Evolutionary conservation across 92 coral and sea anemone species (phyloP).

Genomic region (Plumapathes pennacea): DNA sequence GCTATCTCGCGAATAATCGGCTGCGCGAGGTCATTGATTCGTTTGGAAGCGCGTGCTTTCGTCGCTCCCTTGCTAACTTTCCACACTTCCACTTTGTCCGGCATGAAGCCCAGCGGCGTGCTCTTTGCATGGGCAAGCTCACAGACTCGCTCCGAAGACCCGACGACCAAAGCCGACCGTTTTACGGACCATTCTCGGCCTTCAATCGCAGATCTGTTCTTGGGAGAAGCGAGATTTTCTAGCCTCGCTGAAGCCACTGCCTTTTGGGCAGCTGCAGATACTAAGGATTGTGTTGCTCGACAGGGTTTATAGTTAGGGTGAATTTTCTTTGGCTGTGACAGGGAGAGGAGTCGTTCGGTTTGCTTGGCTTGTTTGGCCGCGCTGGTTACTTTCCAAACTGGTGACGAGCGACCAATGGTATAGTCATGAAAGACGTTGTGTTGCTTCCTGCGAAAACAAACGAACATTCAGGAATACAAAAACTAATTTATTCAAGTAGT

Average conservation of each 20-base stretch:
- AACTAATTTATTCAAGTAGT: no score
- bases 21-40: conserved; percentile 78
- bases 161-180: conserved; percentile 61
- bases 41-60: conserved; percentile 56
- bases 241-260: conserved; percentile 69
- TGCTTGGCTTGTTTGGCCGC: conserved; percentile 48
- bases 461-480: conserved; percentile 9
- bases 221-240: conserved; percentile 70
- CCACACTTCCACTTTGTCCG: conserved; percentile 88
- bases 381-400: conserved; percentile 74
- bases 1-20: conserved; percentile 76
- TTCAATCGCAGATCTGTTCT: conserved; percentile 34
- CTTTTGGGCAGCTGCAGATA: conserved; percentile 63
- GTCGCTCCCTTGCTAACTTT: conserved; percentile 81
- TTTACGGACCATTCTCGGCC: conserved; percentile 90
- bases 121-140: conserved; percentile 82
- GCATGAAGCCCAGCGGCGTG: conserved; percentile 71
- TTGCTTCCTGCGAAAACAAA: conserved; percentile 56
- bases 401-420: conserved; percentile 87
- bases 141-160: conserved; percentile 63
- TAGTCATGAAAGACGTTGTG: conserved; percentile 75
- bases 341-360: conserved; percentile 39
- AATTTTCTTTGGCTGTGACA: conserved; percentile 67
- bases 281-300: conserved; percentile 53
- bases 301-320: conserved; percentile 80